Evolutionary conservation across 2,888 invertebrate species (phyloP).

Genomic region (Mythimna pallens): DNA sequence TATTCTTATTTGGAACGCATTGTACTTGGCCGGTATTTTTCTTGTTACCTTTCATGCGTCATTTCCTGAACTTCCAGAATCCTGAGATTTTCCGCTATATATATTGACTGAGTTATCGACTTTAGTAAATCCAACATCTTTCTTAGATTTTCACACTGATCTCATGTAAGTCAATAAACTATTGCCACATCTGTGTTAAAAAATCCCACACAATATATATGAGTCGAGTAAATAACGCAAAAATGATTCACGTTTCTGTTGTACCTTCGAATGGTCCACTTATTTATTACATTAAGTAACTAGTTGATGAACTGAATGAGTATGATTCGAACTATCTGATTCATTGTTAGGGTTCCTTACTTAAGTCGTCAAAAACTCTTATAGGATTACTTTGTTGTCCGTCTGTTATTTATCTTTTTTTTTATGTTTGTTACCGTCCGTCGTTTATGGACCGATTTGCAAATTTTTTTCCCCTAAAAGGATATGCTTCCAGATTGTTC

Average conservation of each 20-base stretch:
- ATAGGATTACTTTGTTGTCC: too few species aligned
- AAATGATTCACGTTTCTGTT: constrained; percentile 45
- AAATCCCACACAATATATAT: constrained; percentile 17
- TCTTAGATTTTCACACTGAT: constrained; percentile 42
- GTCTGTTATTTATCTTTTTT: too few species aligned
- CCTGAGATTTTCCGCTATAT: constrained; percentile 3
- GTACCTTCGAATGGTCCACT: constrained; percentile 22
- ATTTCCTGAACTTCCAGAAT: constrained; percentile 1
- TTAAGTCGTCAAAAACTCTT: too few species aligned
- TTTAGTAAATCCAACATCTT: neutral
- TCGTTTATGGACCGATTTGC: too few species aligned
- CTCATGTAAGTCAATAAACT: constrained; percentile 36
- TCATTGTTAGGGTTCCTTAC: too few species aligned
- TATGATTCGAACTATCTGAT: too few species aligned
- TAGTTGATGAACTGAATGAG: neutral
- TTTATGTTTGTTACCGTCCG: too few species aligned
- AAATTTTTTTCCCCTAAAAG: too few species aligned
- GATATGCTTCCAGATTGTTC: too few species aligned
- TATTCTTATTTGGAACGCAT: too few species aligned
- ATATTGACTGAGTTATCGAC: constrained; percentile 10
- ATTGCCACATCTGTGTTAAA: constrained; percentile 18
- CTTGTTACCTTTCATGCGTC: neutral
- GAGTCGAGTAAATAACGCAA: constrained; percentile 9
- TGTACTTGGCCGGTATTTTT: too few species aligned
- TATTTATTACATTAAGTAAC: neutral